Conservation (phyloP, 2,113 vertebrate genomes). For the Pantherophis guttatus region DNA sequence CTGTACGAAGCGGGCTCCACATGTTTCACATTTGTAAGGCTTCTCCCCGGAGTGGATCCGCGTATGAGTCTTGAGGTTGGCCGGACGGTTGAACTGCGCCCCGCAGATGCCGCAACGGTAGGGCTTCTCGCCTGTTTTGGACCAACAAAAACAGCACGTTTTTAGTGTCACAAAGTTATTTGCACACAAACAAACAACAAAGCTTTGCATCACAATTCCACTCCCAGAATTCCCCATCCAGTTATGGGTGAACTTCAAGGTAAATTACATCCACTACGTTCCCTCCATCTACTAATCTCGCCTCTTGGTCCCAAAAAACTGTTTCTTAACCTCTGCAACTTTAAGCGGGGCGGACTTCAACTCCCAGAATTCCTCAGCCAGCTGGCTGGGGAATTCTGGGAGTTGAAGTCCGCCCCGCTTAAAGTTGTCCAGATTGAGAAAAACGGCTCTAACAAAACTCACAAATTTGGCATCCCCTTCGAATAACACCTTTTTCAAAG, state of each 20-base stretch:
- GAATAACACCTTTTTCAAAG: neutral
- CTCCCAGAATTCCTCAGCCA: too few species aligned
- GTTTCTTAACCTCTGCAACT: too few species aligned
- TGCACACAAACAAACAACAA: neutral
- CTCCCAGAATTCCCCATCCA: neutral
- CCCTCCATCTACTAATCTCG: too few species aligned
- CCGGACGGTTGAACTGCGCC: constrained; percentile 96
- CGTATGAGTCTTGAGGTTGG: constrained; percentile 96
- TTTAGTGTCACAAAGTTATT: neutral
- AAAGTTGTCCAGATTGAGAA: neutral
- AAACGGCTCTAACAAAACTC: neutral
- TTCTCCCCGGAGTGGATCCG: constrained; percentile 98
- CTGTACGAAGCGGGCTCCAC: constrained; percentile 79
- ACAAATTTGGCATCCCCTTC: neutral
- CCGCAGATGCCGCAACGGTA: constrained; percentile 95
- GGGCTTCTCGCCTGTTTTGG: constrained; percentile 85
- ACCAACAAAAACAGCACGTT: neutral
- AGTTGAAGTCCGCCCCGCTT: neutral
- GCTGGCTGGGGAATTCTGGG: neutral
- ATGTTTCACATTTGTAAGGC: constrained; percentile 97
- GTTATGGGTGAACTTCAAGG: neutral
- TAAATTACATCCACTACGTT: too few species aligned
- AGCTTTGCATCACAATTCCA: neutral
- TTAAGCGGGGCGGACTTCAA: too few species aligned
- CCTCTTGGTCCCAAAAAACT: too few species aligned